These are phyloP conservation scores for Ooceraea biroi DNA, from an alignment of 1,140 invertebrate genomes.

Conservation along the genomic window DNA sequence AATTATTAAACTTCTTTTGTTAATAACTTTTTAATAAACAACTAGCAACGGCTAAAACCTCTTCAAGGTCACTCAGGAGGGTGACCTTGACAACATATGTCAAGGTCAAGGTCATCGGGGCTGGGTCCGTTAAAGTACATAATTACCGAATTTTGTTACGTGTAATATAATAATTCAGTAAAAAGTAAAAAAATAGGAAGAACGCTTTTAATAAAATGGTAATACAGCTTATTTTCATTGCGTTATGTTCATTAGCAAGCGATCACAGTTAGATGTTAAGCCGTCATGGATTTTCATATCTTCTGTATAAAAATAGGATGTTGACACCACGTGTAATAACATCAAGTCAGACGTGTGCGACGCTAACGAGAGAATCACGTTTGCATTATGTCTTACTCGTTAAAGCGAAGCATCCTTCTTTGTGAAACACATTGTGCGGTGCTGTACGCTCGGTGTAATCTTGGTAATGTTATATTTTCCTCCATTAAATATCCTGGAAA, in stretches of 20 bases:
- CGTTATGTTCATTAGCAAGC: not conserved
- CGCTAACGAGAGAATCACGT: not conserved
- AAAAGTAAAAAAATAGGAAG: not conserved
- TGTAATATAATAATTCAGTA: not conserved
- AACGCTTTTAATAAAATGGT: conserved; percentile 6
- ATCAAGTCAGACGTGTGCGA: not conserved
- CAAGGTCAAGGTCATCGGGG: no score
- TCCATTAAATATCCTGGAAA: not conserved
- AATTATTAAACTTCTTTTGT: no score
- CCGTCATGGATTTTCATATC: not conserved
- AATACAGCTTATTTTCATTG: not conserved
- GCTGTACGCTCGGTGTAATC: not conserved
- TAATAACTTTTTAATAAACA: no score
- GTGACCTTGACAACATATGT: no score
- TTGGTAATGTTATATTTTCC: not conserved
- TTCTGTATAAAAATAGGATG: conserved; percentile 5
- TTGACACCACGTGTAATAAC: not conserved
- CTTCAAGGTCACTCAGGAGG: no score
- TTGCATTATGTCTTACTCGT: conserved; percentile 5
- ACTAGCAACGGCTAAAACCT: no score
- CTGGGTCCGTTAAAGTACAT: no score
- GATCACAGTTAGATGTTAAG: not conserved
- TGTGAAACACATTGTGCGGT: not conserved
- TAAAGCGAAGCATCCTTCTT: conserved; percentile 1
- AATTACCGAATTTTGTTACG: no score